A percentile compares a stretch with the other conserved stretches of the same genome.
phyloP scores from a whole-genome alignment of 2,797 vertebrate genomes.

The Thalassophryne amazonica region DNA sequence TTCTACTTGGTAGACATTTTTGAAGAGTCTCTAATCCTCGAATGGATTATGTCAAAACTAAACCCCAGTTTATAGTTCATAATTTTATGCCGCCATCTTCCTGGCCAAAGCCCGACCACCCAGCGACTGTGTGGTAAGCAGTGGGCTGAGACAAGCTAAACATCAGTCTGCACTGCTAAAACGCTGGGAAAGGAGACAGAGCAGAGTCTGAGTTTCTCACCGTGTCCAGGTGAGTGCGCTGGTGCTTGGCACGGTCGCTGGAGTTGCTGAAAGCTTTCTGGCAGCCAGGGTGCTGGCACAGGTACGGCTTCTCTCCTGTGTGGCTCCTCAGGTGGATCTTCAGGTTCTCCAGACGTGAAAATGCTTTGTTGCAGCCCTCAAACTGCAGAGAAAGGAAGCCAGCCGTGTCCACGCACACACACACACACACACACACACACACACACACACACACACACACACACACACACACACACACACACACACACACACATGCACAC shows the following conservation, averaged over 20 bases:
- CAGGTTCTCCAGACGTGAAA: conserved; percentile 93
- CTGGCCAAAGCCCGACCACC: conserved; percentile 13
- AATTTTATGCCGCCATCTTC: not conserved
- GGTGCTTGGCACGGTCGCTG: conserved; percentile 97
- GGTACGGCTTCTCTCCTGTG: conserved; percentile 96
- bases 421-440: not conserved
- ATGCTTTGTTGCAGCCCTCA: conserved; percentile 94
- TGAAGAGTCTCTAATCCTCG: not conserved
- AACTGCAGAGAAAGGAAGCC: conserved; percentile 74
- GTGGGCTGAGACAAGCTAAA: conserved; percentile 2
- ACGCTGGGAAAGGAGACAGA: conserved; percentile 21
- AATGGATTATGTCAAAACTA: not conserved
- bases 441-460: conserved; percentile 22
- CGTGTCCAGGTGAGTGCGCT: conserved; percentile 97
- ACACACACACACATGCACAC: conserved; percentile 29
- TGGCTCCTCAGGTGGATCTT: conserved; percentile 97
- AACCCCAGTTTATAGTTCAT: conserved; percentile 3
- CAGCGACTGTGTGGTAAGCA: conserved; percentile 4
- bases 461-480: conserved; percentile 16
- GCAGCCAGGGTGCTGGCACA: conserved; percentile 97
- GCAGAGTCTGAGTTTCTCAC: conserved; percentile 74
- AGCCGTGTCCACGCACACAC: conserved; percentile 26
- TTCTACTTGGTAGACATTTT: no score
- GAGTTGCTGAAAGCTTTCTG: conserved; percentile 99
- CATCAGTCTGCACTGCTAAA: conserved; percentile 20